These are phyloP conservation scores for Rutpela maculata DNA, from an alignment of 2,888 invertebrate species.

Conservation along the genomic window DNA sequence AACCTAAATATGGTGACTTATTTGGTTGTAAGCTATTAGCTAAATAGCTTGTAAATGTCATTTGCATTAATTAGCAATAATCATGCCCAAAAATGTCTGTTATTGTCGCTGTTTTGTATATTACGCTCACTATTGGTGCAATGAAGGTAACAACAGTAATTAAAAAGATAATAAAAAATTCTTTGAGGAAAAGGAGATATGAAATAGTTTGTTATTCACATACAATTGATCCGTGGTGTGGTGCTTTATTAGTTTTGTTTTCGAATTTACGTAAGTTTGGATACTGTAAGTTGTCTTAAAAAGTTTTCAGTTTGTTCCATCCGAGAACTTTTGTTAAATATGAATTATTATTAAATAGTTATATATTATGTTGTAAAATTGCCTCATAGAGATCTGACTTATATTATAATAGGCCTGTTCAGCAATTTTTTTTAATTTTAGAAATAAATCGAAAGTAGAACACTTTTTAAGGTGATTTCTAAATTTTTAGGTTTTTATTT, in stretches of 20 bases:
- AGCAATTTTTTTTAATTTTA: too few species aligned
- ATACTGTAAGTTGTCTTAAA: neutral
- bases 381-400: too few species aligned
- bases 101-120: neutral
- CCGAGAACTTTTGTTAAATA: too few species aligned
- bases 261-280: neutral
- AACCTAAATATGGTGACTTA: neutral
- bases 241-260: slow-evolving; percentile 3
- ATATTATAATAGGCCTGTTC: too few species aligned
- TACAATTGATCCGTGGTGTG: neutral
- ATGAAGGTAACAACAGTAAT: slow-evolving; percentile 12
- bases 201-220: neutral
- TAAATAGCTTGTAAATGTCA: slow-evolving; percentile 1
- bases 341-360: too few species aligned
- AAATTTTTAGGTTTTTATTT: too few species aligned
- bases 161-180: slow-evolving; percentile 13
- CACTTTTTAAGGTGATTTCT: too few species aligned
- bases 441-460: too few species aligned
- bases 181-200: slow-evolving; percentile 2
- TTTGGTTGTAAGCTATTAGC: neutral
- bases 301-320: neutral
- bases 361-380: too few species aligned
- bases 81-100: slow-evolving; percentile 8
- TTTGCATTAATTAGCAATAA: slow-evolving; percentile 23
- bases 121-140: neutral